Percentiles rank a stretch among this genome's conserved stretches.
phyloP scores from a whole-genome alignment of 2,888 invertebrate species.

The Ashinkailepas kermadecensis region DNA sequence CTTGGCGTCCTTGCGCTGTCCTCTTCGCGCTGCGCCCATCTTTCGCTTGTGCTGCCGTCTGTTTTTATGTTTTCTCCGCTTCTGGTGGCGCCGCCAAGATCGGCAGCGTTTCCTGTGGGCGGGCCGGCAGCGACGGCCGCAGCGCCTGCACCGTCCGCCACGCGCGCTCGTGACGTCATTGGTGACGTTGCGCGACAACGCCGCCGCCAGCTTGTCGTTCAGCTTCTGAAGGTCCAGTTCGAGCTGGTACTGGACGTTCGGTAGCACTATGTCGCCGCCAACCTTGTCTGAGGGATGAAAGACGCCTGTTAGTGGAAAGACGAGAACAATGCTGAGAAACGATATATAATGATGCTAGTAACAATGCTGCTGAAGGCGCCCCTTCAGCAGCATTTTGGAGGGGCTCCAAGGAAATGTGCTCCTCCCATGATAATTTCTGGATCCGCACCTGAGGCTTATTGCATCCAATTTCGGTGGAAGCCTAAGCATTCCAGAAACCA shows the following conservation, averaged over 20 bases:
- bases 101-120: not conserved
- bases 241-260: constrained; percentile 50
- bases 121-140: not conserved
- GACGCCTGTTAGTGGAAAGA: no score
- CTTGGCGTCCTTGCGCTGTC: constrained; percentile 51
- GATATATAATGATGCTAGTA: no score
- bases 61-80: not conserved
- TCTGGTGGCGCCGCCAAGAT: not conserved
- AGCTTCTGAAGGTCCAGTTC: constrained; percentile 48
- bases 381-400: no score
- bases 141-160: not conserved
- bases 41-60: not conserved
- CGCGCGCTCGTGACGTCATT: not conserved
- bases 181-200: not conserved
- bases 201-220: not conserved
- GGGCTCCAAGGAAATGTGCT: no score
- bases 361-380: no score
- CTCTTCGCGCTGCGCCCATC: constrained; percentile 55
- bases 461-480: no score
- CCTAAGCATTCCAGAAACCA: no score
- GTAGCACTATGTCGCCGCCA: constrained; percentile 74
- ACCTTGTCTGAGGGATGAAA: constrained; percentile 55
- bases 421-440: no score
- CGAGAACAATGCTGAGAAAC: no score
- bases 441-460: no score